These are phyloP conservation scores for Anguilla megastoma DNA, from an alignment of 2,797 vertebrate species.

Conservation along the genomic window DNA sequence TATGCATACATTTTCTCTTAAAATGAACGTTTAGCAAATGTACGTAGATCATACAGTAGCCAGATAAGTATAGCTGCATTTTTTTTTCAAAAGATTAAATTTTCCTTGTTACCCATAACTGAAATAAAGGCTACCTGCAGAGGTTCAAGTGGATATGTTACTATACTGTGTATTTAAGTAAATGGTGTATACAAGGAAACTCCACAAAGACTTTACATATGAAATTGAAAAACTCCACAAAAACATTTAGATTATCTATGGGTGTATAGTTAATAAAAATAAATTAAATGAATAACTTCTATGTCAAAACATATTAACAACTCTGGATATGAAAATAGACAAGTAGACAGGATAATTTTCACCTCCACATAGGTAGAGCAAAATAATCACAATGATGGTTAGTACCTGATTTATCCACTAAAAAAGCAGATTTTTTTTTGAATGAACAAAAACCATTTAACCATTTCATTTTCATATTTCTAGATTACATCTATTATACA, in stretches of 20 bases:
- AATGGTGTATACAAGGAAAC: slow-evolving; percentile 19
- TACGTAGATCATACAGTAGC: background rate
- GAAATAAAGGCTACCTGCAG: slow-evolving; percentile 49
- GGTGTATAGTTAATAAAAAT: slow-evolving; percentile 67
- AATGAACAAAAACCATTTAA: slow-evolving; percentile 59
- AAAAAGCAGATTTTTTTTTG: slow-evolving; percentile 67
- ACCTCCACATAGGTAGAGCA: slow-evolving; percentile 38
- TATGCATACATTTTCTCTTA: slow-evolving; percentile 9
- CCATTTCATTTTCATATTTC: slow-evolving; percentile 64
- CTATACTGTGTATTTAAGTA: slow-evolving; percentile 18
- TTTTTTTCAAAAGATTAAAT: slow-evolving; percentile 57
- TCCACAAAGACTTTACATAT: slow-evolving; percentile 36
- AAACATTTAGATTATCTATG: slow-evolving; percentile 53
- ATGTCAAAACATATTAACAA: slow-evolving; percentile 46
- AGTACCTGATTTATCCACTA: slow-evolving; percentile 66
- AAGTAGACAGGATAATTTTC: slow-evolving; percentile 44
- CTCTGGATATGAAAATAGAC: slow-evolving; percentile 50
- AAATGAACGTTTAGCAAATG: background rate
- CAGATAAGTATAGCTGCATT: slow-evolving; percentile 5
- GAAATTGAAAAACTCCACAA: slow-evolving; percentile 44
- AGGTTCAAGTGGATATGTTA: background rate
- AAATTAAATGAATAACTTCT: slow-evolving; percentile 72
- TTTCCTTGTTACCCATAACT: slow-evolving; percentile 50
- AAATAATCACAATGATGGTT: slow-evolving; percentile 62
- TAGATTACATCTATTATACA: slow-evolving; percentile 83